phyloP scores from a whole-genome alignment of 2,113 vertebrate genomes.

The Cricetomys ansorgei region DNA sequence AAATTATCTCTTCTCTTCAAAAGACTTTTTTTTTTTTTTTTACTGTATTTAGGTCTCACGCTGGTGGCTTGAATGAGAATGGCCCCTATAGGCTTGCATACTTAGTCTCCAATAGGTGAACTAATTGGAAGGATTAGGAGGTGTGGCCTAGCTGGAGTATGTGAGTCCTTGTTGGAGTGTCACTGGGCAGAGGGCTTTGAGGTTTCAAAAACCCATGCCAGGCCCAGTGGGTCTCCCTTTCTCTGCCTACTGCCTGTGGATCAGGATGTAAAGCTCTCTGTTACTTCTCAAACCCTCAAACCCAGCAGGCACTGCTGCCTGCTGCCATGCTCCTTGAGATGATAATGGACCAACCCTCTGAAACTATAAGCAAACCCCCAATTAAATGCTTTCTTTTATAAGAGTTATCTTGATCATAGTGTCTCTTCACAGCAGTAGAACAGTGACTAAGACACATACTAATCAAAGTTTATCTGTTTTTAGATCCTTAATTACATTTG shows the following conservation, averaged over 20 bases:
- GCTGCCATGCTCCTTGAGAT: too few species aligned
- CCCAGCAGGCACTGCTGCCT: too few species aligned
- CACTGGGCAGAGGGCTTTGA: background rate
- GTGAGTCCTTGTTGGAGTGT: background rate
- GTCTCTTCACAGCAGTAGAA: background rate
- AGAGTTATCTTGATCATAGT: background rate
- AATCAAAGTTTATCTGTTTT: conserved; percentile 36
- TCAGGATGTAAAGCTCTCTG: background rate
- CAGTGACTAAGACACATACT: background rate
- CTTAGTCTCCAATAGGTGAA: background rate
- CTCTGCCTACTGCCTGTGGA: background rate
- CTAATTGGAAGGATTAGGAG: background rate
- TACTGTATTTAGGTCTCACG: conserved; percentile 7
- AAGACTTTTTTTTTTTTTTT: background rate
- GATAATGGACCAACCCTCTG: background rate
- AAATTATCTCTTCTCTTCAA: conserved; percentile 9
- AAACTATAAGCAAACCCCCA: background rate
- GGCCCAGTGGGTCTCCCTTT: background rate
- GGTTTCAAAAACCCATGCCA: background rate
- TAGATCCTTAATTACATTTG: background rate
- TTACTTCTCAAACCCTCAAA: background rate
- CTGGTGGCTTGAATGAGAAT: background rate
- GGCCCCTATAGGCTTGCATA: background rate
- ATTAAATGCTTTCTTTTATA: background rate
- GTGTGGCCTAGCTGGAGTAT: background rate